Percentiles rank a stretch among this genome's conserved stretches.
phyloP scores from a whole-genome alignment of 2,113 vertebrate species.

The Esox niger region DNA sequence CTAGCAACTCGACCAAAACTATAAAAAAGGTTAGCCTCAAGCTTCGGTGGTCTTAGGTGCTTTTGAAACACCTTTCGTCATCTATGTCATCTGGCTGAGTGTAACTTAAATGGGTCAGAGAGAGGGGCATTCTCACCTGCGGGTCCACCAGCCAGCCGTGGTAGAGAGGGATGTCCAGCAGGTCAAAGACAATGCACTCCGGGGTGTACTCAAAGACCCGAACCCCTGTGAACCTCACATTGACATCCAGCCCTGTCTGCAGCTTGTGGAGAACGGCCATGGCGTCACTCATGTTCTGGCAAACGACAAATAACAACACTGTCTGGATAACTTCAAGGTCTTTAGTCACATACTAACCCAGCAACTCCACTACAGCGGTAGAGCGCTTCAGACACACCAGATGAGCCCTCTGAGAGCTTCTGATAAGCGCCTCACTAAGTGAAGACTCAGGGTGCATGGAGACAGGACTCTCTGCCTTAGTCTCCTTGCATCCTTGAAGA shows the following conservation, averaged over 20 bases:
- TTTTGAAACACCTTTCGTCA: neutral
- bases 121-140: constrained; percentile 75
- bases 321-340: too few relatives aligned
- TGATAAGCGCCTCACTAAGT: too few relatives aligned
- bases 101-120: neutral
- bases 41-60: too few relatives aligned
- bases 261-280: constrained; percentile 97
- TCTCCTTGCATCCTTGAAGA: neutral
- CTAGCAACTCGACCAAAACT: too few relatives aligned
- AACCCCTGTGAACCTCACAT: constrained; percentile 96
- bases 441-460: too few relatives aligned
- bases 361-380: too few relatives aligned
- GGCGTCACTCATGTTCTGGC: constrained; percentile 97
- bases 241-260: constrained; percentile 96
- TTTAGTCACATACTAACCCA: too few relatives aligned
- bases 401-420: too few relatives aligned
- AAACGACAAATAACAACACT: constrained; percentile 12
- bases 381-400: too few relatives aligned
- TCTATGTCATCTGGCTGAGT: neutral
- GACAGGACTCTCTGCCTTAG: neutral
- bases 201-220: constrained; percentile 97
- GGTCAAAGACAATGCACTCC: constrained; percentile 98
- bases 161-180: constrained; percentile 97
- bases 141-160: constrained; percentile 98
- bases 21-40: too few relatives aligned